phyloP scores from a whole-genome alignment of 2,888 invertebrate species.

The Labia minor region DNA sequence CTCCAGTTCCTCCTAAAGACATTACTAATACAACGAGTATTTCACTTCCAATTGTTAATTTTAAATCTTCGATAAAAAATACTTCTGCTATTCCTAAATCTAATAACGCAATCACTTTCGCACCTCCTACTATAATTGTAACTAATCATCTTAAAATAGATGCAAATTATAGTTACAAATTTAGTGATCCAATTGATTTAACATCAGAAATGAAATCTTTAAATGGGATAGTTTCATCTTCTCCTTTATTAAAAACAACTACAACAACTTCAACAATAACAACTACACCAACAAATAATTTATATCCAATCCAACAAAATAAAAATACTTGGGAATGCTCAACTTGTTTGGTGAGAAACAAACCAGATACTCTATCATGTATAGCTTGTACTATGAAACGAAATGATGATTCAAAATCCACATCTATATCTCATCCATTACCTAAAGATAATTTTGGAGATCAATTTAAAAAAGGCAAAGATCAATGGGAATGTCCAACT shows the following conservation, averaged over 20 bases:
- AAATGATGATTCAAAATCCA: slow-evolving; percentile 3
- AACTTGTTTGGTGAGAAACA: slow-evolving; percentile 19
- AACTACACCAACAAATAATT: background rate
- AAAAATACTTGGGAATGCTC: slow-evolving; percentile 20
- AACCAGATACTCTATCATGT: slow-evolving; percentile 14
- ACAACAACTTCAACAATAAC: too few species aligned
- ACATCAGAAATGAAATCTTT: background rate
- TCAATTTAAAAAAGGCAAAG: slow-evolving; percentile 36
- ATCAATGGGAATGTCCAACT: slow-evolving; percentile 46
- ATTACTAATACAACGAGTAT: too few species aligned
- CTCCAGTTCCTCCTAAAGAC: slow-evolving; percentile 31
- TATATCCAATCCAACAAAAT: background rate
- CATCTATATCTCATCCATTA: background rate
- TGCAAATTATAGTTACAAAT: background rate
- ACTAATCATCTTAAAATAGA: background rate
- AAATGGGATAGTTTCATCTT: background rate
- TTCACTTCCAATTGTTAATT: slow-evolving; percentile 26
- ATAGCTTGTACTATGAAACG: slow-evolving; percentile 17
- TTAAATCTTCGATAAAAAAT: slow-evolving; percentile 42
- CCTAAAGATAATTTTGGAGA: slow-evolving; percentile 32
- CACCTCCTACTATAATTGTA: background rate
- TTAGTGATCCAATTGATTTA: slow-evolving; percentile 2
- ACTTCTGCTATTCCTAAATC: slow-evolving; percentile 34
- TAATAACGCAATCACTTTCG: slow-evolving; percentile 8
- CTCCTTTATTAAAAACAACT: too few species aligned